Evolutionary conservation across 2,797 vertebrate genomes (phyloP), one percentile per base, ranked within the genome.

Genomic region (Manis crassicaudata): DNA sequence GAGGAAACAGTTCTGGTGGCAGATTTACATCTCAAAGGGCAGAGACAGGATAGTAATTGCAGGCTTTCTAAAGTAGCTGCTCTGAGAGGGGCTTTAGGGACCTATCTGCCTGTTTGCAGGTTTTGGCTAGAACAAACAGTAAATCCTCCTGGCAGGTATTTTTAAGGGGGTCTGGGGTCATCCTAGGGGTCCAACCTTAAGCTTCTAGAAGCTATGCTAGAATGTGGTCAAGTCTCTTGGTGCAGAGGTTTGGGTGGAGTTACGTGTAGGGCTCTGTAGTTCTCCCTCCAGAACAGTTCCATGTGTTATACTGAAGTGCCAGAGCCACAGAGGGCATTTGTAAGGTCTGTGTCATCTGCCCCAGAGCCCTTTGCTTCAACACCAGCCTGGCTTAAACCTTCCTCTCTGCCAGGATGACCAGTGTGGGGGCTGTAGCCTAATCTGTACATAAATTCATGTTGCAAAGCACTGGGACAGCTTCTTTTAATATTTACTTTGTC

Each of bases 181-280:
- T 67, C 56, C n/a, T 14, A 21, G 46, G 21, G 7, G 27, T 16
- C 6, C 21, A 0, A 1, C 1, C n/a, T 35, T 63, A 27, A 2
- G 32, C 16, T 23, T 13, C 58, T 58, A 5, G 70, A 50, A 80
- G 52, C 8, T 1, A 29, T 18, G 17, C 18, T 18, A 18, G 13
- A 25, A 0, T 27, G 67, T 37, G 37, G 9, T 21, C 46, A 40
- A 29, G 6, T 65, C 18, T 80, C 25, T 63, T 32, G n/a, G 9
- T 32, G 16, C 6, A 1, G 54, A 77, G 14, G 2, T 43, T 52
- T 58, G 6, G 9, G 52, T 23, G 16, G 14, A 6, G n/a, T 32
- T 4, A 10, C 2, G 32, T 27, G 3, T 21, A 72, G 43, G 43
- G n/a, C 11, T 43, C 5, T 35, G 12, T 13, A 14, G 17, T n/a